Evolutionary conservation across 2,888 invertebrate genomes (phyloP).

Genomic region (Nomada ruficornis): DNA sequence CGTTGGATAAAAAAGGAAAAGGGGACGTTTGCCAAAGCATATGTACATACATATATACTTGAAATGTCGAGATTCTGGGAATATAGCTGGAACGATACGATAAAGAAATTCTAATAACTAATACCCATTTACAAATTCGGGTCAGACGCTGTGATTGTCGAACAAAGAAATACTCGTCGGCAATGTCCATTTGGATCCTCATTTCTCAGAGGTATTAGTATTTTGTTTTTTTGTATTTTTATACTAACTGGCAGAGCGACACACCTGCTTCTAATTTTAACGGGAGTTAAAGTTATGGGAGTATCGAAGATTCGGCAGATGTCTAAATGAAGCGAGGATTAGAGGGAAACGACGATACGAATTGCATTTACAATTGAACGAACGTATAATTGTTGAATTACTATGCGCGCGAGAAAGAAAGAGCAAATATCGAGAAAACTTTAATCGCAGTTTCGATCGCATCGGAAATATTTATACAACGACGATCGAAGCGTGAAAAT

Average conservation of each 20-base stretch:
- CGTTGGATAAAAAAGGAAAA: slow-evolving; percentile 24
- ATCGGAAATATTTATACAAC: slow-evolving; percentile 43
- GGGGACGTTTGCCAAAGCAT: slow-evolving; percentile 58
- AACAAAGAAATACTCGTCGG: slow-evolving; percentile 15
- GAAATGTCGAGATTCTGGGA: slow-evolving; percentile 31
- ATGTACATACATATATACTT: slow-evolving; percentile 44
- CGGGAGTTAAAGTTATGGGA: neutral
- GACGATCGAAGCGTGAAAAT: slow-evolving; percentile 35
- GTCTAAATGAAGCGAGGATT: too few relatives aligned
- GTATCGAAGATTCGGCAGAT: neutral
- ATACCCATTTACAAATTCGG: slow-evolving; percentile 30
- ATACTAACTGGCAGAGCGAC: too few relatives aligned
- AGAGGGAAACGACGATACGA: too few relatives aligned
- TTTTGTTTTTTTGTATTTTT: neutral
- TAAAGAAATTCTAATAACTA: neutral
- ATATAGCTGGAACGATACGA: slow-evolving; percentile 2
- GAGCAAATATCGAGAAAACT: too few relatives aligned
- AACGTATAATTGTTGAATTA: too few relatives aligned
- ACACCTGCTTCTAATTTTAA: too few relatives aligned
- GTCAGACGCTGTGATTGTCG: slow-evolving; percentile 1
- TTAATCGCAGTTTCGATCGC: neutral
- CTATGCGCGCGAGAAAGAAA: too few relatives aligned
- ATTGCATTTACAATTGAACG: too few relatives aligned
- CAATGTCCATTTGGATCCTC: slow-evolving; percentile 10
- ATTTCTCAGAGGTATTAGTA: neutral